phyloP scores from a whole-genome alignment of 1,140 invertebrate genomes.

The Apis florea region DNA sequence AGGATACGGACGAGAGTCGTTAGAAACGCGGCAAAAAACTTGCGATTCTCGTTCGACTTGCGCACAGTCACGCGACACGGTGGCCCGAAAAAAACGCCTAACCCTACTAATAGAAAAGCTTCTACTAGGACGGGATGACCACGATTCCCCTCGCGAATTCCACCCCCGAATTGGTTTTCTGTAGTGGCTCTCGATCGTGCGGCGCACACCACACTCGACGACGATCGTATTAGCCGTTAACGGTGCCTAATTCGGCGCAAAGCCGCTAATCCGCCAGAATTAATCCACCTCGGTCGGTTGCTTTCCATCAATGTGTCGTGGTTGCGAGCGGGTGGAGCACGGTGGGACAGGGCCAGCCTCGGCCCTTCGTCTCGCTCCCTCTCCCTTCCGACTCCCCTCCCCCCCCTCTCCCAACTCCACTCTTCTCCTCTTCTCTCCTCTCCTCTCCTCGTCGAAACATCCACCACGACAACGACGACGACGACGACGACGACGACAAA shows the following conservation, averaged over 20 bases:
- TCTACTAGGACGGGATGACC: neutral
- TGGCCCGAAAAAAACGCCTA: neutral
- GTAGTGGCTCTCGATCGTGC: neutral
- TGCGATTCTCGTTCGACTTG: constrained; percentile 40
- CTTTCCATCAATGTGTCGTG: constrained; percentile 66
- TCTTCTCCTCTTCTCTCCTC: too few relatives aligned
- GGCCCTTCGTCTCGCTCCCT: constrained; percentile 40
- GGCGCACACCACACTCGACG: constrained; percentile 45
- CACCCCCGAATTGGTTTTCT: too few relatives aligned
- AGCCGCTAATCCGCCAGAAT: constrained; percentile 69
- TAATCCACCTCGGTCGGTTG: constrained; percentile 67
- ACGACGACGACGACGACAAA: too few relatives aligned
- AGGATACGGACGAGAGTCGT: neutral
- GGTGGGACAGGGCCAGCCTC: constrained; percentile 43
- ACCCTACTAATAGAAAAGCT: too few relatives aligned
- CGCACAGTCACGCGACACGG: constrained; percentile 52
- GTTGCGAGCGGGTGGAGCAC: constrained; percentile 36
- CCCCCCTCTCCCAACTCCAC: neutral
- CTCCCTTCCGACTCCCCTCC: neutral
- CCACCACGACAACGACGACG: too few relatives aligned
- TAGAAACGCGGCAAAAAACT: constrained; percentile 40
- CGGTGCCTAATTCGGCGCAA: constrained; percentile 67
- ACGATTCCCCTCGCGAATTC: neutral
- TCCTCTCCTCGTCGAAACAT: too few relatives aligned
- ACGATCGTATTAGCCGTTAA: constrained; percentile 67